Conservation (phyloP, 2,797 vertebrate species). For the Anguilla anguilla region DNA sequence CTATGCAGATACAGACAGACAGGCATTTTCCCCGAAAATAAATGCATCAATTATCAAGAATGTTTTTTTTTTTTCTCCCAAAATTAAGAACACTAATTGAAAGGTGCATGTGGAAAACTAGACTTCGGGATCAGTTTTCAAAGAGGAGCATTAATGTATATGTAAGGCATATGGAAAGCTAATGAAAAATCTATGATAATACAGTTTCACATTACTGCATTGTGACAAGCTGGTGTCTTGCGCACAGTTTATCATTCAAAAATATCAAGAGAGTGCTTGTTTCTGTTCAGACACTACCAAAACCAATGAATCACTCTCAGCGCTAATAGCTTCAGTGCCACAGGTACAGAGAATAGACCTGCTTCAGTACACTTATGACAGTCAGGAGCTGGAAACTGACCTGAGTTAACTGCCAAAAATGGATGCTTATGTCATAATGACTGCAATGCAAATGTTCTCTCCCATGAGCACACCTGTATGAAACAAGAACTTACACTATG, state of each 20-base stretch:
- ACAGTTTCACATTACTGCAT: not conserved
- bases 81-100: not conserved
- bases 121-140: not conserved
- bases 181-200: not conserved
- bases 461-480: too few species aligned
- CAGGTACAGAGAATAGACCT: conserved; percentile 68
- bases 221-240: not conserved
- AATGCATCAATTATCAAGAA: not conserved
- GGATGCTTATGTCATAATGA: too few species aligned
- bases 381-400: conserved; percentile 61
- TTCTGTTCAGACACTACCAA: conserved; percentile 45
- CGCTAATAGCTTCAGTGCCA: conserved; percentile 56
- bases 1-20: too few species aligned
- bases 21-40: not conserved
- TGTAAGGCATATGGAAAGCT: not conserved
- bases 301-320: conserved; percentile 50
- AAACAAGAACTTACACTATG: too few species aligned
- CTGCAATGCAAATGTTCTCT: too few species aligned
- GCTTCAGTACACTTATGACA: conserved; percentile 62
- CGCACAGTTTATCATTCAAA: not conserved
- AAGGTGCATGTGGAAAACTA: not conserved
- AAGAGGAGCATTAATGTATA: not conserved
- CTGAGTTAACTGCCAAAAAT: conserved; percentile 50
- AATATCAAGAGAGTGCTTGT: not conserved
- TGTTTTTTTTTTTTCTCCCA: not conserved